These are phyloP conservation scores for Tenebrio molitor DNA, from an alignment of 1,140 invertebrate genomes.

Conservation along the genomic window DNA sequence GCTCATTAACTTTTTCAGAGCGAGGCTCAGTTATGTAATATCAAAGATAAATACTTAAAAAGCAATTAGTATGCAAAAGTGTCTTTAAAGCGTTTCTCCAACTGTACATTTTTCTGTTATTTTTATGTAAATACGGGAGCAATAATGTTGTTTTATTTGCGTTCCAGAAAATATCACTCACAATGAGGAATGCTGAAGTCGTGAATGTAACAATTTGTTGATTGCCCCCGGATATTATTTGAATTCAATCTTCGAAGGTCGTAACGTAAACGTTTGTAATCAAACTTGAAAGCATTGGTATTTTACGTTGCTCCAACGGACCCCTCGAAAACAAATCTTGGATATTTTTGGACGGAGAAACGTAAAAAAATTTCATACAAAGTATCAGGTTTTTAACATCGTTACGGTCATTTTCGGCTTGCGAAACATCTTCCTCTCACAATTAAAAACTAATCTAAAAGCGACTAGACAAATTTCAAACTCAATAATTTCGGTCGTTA, in stretches of 20 bases:
- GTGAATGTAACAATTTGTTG: constrained; percentile 29
- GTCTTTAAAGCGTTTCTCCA: background rate
- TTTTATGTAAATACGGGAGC: constrained; percentile 5
- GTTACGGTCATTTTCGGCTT: no score
- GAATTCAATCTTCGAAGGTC: constrained; percentile 29
- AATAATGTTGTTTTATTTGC: constrained; percentile 16
- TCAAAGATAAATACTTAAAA: constrained; percentile 6
- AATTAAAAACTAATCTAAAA: no score
- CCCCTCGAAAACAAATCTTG: no score
- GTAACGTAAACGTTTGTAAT: constrained; percentile 18
- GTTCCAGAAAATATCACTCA: constrained; percentile 22
- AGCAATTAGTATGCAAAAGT: constrained; percentile 8
- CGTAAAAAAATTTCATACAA: no score
- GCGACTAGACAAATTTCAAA: no score
- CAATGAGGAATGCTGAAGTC: constrained; percentile 5
- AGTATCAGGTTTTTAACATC: no score
- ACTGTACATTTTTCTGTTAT: constrained; percentile 1
- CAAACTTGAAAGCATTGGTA: constrained; percentile 1
- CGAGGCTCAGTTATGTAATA: background rate
- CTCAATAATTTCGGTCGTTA: no score
- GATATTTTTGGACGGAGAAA: no score
- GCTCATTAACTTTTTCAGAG: background rate
- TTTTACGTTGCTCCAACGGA: no score
- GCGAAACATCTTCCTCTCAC: no score
- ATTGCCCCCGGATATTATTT: constrained; percentile 26